Percentiles rank a stretch among this genome's conserved stretches.
Conservation (phyloP, 1,140 invertebrate genomes). For the Aricia agestis region DNA sequence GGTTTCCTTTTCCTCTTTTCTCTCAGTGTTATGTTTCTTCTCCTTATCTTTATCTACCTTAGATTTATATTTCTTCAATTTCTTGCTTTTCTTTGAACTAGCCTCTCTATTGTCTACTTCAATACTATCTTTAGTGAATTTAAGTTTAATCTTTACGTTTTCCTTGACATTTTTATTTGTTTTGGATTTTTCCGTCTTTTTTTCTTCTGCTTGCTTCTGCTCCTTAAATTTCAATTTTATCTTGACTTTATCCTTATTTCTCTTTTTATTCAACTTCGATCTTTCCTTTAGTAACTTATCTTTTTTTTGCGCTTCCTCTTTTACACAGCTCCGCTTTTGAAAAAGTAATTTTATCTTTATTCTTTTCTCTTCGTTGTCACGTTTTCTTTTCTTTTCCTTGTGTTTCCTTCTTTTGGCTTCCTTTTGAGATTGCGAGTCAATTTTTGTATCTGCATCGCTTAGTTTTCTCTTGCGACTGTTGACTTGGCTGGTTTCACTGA, state of each 20-base stretch:
- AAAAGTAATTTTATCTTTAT: not conserved
- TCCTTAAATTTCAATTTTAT: not conserved
- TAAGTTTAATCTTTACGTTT: slow-evolving; percentile 43
- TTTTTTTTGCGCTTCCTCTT: not conserved
- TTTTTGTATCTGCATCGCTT: not conserved
- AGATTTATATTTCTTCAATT: not conserved
- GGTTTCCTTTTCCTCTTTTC: slow-evolving; percentile 20
- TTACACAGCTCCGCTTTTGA: not conserved
- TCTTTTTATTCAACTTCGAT: not conserved
- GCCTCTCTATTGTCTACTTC: not conserved
- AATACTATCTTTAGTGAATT: not conserved
- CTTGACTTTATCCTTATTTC: not conserved
- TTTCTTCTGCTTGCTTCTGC: not conserved
- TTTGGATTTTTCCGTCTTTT: slow-evolving; percentile 16
- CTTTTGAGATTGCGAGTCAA: not conserved
- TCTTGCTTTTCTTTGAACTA: too few species aligned
- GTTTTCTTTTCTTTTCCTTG: not conserved
- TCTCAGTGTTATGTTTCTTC: slow-evolving; percentile 12
- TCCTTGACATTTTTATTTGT: slow-evolving; percentile 36
- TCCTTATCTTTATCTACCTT: not conserved
- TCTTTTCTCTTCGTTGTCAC: not conserved
- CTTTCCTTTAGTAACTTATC: not conserved
- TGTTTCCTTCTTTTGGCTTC: not conserved
- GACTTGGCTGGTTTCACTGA: slow-evolving; percentile 37
- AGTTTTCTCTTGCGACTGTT: not conserved